These are phyloP conservation scores for Cynopterus sphinx DNA, from an alignment of 2,797 vertebrate species.

Conservation along the genomic window DNA sequence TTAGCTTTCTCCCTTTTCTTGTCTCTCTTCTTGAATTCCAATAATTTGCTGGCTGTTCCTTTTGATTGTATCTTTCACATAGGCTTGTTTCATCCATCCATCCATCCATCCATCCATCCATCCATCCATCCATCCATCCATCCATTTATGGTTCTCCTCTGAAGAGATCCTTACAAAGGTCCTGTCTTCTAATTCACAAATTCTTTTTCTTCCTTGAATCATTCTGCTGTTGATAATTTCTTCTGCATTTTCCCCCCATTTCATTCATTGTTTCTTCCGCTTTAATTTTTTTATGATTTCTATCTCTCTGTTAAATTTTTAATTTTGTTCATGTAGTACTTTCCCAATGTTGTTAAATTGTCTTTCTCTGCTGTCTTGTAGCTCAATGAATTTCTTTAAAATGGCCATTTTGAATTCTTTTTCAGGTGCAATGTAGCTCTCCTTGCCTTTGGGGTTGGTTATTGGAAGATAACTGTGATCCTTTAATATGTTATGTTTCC, in stretches of 20 bases:
- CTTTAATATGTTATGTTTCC: neutral
- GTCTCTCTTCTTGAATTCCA: neutral
- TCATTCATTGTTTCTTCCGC: neutral
- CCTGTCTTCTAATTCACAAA: neutral
- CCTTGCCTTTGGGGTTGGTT: neutral
- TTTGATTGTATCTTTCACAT: neutral
- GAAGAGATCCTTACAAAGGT: neutral
- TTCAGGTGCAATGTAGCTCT: neutral
- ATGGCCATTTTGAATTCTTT: neutral
- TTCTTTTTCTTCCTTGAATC: neutral
- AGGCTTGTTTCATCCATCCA: no score
- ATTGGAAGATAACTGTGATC: neutral
- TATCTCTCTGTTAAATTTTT: neutral
- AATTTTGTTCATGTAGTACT: neutral
- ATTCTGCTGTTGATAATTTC: neutral
- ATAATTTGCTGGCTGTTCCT: neutral
- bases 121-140: no score
- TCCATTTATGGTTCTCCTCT: neutral
- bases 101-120: no score
- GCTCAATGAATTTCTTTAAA: neutral
- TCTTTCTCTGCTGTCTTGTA: neutral
- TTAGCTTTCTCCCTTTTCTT: neutral
- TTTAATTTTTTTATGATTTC: neutral
- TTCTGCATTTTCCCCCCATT: neutral
- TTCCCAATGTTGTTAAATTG: neutral